A percentile compares a stretch with the other conserved stretches of the same genome.
phyloP scores from a whole-genome alignment of 2,113 vertebrate species.

The Glaucomys volans region DNA sequence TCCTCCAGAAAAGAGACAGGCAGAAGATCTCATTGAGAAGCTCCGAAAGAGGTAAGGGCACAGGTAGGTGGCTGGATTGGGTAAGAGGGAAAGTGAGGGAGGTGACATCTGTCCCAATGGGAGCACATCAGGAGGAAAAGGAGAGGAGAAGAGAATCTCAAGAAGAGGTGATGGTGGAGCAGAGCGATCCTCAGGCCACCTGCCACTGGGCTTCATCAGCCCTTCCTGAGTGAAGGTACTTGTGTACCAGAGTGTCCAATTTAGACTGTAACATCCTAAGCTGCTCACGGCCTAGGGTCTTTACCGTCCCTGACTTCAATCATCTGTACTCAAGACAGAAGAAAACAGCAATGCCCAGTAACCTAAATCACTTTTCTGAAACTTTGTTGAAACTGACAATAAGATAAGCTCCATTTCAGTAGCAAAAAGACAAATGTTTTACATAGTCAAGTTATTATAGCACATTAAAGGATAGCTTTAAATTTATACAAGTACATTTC shows the following conservation, averaged over 20 bases:
- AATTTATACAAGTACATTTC: slow-evolving; percentile 66
- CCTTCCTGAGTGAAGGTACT: neutral
- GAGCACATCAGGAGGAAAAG: neutral
- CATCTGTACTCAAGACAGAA: neutral
- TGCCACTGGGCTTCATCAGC: neutral
- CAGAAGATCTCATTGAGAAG: neutral
- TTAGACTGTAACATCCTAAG: neutral
- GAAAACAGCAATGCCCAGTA: neutral
- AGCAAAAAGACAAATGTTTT: slow-evolving; percentile 65
- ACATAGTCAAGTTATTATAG: slow-evolving; percentile 53
- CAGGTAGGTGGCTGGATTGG: neutral
- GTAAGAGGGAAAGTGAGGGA: neutral
- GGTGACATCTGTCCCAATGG: neutral
- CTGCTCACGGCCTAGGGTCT: neutral
- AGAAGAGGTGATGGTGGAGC: neutral
- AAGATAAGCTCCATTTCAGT: slow-evolving; percentile 53
- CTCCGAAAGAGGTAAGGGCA: neutral
- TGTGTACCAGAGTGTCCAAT: rapidly evolving
- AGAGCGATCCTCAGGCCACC: neutral
- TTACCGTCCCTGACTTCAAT: neutral
- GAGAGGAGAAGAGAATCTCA: neutral
- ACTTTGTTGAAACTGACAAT: slow-evolving; percentile 48
- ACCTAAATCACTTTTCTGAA: slow-evolving; percentile 55
- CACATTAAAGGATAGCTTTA: slow-evolving; percentile 62
- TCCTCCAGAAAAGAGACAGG: neutral